Percentiles rank a stretch among this genome's conserved stretches.
Conservation (phyloP, 2,113 vertebrate genomes). For the Pseudorectes ferrugineus region DNA sequence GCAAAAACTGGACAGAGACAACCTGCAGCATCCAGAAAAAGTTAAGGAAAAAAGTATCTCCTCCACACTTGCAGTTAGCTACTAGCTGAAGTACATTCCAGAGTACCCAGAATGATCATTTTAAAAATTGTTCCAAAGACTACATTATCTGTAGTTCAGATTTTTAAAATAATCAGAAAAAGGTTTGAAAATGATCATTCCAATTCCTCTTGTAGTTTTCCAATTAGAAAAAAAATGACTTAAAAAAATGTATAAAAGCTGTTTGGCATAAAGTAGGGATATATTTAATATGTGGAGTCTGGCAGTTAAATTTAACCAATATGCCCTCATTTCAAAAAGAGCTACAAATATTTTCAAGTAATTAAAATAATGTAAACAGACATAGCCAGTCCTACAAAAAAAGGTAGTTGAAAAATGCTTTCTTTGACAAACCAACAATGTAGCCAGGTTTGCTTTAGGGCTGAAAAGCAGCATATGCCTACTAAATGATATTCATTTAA, state of each 20-base stretch:
- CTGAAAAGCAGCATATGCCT: not conserved
- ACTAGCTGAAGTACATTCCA: not conserved
- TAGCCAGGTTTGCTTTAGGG: not conserved
- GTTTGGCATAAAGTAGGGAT: not conserved
- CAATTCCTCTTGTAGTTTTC: not conserved
- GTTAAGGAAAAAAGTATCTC: not conserved
- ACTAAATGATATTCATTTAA: not conserved
- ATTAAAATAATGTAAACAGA: not conserved
- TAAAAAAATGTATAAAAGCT: not conserved
- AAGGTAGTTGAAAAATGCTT: accelerated
- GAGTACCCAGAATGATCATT: not conserved
- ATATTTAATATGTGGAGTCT: not conserved
- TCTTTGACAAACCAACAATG: not conserved
- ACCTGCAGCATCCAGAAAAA: not conserved
- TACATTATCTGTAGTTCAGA: not conserved
- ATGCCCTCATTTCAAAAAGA: not conserved
- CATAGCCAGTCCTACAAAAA: not conserved
- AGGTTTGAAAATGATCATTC: not conserved
- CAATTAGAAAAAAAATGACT: not conserved
- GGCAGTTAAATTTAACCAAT: not conserved
- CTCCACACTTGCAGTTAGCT: not conserved
- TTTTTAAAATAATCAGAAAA: not conserved
- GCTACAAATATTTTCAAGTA: not conserved
- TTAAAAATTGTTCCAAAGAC: not conserved
- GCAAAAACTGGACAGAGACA: not conserved